Evolutionary conservation across 2,113 vertebrate genomes (phyloP), one percentile per base, ranked within the genome.

Genomic region (Pseudolaguvia tuberculata): DNA sequence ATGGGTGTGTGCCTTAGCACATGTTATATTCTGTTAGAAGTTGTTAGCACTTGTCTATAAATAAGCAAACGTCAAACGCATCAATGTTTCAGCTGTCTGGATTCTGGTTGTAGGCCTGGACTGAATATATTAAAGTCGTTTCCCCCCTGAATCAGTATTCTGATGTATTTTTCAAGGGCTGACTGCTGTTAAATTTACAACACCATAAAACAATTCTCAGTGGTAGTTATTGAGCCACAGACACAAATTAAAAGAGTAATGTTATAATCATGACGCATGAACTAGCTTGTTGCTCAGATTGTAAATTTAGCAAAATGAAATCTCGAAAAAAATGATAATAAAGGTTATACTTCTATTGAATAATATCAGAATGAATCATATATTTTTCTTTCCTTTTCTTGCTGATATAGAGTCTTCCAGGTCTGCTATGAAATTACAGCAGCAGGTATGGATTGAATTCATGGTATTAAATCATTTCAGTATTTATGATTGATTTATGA

Each of bases 381-480:
- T 48, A 47, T 47, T 81, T n/a, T 72, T 11, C 73, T 55, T 11
- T 77, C 51, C 84, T 86, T 48, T 71, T 5, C 83, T 77, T 73
- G 6, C 18, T 92, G 90, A 83, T 39, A 86, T 87, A 74, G 90
- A 86, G 47, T 73, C 78, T 53, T 25, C 87, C 78, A 91, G 69
- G 84, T 90, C 83, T 84, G 88, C 87, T 65, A 90, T 89, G 29
- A 78, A 66, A 48, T 21, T 69, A 7, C 65, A 63, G 67, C 66
- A 55, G 66, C 66, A 55, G 23, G 25, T 70, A 47, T 0, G 45
- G 10, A 52, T 70, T 2, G 53, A 71, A 42, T 42, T 42, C 9
- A 42, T 42, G 39, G 5, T 42, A 42, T 42, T 42, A 42, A 42
- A 9, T 42, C 5, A 6, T 42, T 42, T 6, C 39, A 42, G 4